Conservation (phyloP, 2,797 vertebrate species). For the Brachyrhaphis roseni region DNA sequence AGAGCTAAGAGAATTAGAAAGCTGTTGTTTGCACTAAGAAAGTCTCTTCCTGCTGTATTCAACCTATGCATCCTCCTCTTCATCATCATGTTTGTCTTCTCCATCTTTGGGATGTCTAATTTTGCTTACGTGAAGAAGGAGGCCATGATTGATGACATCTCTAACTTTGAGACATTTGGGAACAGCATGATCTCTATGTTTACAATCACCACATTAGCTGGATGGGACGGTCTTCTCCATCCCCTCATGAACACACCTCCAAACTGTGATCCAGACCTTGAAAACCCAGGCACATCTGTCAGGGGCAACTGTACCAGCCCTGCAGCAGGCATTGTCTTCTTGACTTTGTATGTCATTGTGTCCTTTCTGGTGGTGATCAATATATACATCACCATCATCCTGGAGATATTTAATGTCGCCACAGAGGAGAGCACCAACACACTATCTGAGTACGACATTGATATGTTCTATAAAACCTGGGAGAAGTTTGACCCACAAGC, state of each 20-base stretch:
- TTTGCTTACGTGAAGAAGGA: constrained; percentile 94
- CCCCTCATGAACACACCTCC: constrained; percentile 90
- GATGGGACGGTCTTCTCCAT: constrained; percentile 91
- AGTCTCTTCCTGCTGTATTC: constrained; percentile 96
- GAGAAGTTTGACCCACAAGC: constrained; percentile 94
- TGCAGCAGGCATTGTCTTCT: constrained; percentile 89
- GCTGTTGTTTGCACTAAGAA: constrained; percentile 93
- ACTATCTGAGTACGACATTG: constrained; percentile 91
- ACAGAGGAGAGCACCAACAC: constrained; percentile 92
- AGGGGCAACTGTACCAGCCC: constrained; percentile 90
- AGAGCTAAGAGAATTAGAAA: constrained; percentile 94
- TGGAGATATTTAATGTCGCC: constrained; percentile 96
- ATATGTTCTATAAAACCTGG: constrained; percentile 98
- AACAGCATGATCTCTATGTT: constrained; percentile 97
- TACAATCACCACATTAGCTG: constrained; percentile 92
- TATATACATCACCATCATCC: constrained; percentile 97
- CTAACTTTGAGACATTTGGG: constrained; percentile 96
- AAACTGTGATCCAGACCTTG: constrained; percentile 86
- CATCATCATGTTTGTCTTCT: constrained; percentile 97
- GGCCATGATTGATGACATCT: constrained; percentile 89
- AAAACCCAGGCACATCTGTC: constrained; percentile 85
- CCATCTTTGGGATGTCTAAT: constrained; percentile 97
- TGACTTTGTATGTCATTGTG: constrained; percentile 93
- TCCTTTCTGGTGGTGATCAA: constrained; percentile 95
- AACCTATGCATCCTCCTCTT: constrained; percentile 96